Base-by-base conservation (phyloP, 37 sponge, comb jelly and placozoan genomes). In the Theonella swinhoei region DNA sequence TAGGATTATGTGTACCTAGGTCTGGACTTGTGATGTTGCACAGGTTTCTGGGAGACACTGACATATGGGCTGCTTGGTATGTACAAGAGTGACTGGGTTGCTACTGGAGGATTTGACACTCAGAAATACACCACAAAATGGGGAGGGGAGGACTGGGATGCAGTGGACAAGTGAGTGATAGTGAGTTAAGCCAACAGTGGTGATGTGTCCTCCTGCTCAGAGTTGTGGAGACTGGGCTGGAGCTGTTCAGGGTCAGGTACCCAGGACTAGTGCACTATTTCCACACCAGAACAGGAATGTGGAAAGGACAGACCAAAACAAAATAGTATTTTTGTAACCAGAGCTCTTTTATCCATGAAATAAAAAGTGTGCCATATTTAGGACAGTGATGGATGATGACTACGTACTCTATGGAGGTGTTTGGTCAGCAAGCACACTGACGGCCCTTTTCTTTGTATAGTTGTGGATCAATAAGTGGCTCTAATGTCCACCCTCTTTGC, bases 61-160 rank as follows among this genome's bases (percentile, higher is more conserved):
- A 87, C 88, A n/a, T 92, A 84, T 71, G 92, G 92, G 1, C 60
- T 92, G 59, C 79, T 87, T 28, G 77, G 77, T 19, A 43, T 92
- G 89, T 92, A 60, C 75, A 92, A 92, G 68, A 64, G 79, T n/a
- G 92, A 92, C 74, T 92, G 92, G 92, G 61, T 2, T 4, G 58
- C 39, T 17, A 73, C 83, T 75, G 89, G 89, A 25, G 92, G 92
- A 25, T 84, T 85, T 39, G 59, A 92, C 77, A 35, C 40, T 1
- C 58, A 34, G 26, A 78, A 80, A n/a, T 92, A 86, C 85, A 84
- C 36, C 22, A 36, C 28, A 39, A 84, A 87, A 54, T 92, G 92
- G 92, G 92, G 92, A 58, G 92, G 92, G 68, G 92, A 92, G 68
- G 92, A 92, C 72, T 92, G 92, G 92, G 92, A 88, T 41, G 33